A percentile compares a stretch with the other conserved stretches of the same genome.
phyloP scores from a whole-genome alignment of 1,140 invertebrate species.

The Aphis gossypii region DNA sequence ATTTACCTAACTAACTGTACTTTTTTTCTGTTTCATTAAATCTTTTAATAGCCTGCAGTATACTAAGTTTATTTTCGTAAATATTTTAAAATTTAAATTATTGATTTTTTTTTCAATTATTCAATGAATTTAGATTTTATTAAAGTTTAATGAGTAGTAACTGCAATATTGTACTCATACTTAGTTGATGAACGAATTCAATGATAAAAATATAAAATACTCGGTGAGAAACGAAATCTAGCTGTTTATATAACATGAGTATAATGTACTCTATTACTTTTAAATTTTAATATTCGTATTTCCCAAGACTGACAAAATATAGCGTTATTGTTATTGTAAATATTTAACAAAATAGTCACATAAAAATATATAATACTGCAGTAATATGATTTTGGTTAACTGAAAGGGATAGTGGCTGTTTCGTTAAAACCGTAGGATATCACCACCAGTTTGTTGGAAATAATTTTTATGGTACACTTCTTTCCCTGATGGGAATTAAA shows the following conservation, averaged over 20 bases:
- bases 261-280: background rate
- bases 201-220: background rate
- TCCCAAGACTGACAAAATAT: background rate
- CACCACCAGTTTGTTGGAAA: background rate
- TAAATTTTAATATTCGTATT: no score
- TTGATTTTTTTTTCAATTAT: background rate
- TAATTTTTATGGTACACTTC: background rate
- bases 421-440: background rate
- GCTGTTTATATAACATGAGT: background rate
- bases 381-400: background rate
- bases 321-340: background rate
- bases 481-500: conserved; percentile 25
- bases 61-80: background rate
- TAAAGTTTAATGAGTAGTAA: background rate
- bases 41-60: background rate
- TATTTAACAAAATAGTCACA: background rate
- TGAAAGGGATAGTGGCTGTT: background rate
- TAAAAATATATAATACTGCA: background rate
- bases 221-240: background rate
- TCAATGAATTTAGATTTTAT: background rate
- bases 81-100: background rate
- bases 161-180: background rate
- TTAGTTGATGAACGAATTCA: background rate
- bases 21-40: background rate
- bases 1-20: background rate